Evolutionary conservation across 1,140 invertebrate genomes (phyloP), one percentile per base, ranked within the genome.

Genomic region (honey bee (Apis mellifera)): DNA sequence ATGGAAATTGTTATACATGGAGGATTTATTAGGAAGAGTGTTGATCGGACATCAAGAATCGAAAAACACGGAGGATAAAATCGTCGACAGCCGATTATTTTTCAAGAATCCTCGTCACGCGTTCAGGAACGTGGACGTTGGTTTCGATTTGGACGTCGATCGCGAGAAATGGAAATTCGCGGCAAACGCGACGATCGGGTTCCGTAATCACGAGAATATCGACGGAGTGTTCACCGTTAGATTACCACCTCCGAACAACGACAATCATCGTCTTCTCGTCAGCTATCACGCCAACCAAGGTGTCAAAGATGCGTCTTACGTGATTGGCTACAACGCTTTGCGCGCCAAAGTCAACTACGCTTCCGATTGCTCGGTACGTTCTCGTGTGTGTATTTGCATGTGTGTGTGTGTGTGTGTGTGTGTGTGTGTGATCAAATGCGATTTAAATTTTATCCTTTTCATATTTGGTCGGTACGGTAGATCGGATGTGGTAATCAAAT

Each of bases 231-330:
- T 95, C 1, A 94, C 95, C 82, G 90, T 96, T 1, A 95, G 95
- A 72, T 90, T 96, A 4, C 96, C 96, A 8, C 95, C 95, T 69
- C 95, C 95, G 3, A 94, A 96, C 79, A 94, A 95, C 32, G 96
- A 96, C 72, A 93, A 95, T 9, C 96, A 96, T 88, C 94, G 95
- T 32, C 80, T 96, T 3, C 91, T 94, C 60, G 89, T 95, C 0
- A 95, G 94, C 17, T 93, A 94, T 83, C 90, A 94, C 55, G 94
- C 92, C 4, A 88, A 88, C 2, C 83, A 90, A 11, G 84, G 90
- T 0, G 54, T 93, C 8, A 90, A 93, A 19, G 80, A 94, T n/a
- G 89, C 94, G 19, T 91, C 89, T 0, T 89, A 95, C 57, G 86
- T 93, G 1, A 90, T 95, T 11, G 92, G 93, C 55, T 96, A 96